phyloP scores from a whole-genome alignment of 92 coral and sea anemone species.

The Phenganax marumi region DNA sequence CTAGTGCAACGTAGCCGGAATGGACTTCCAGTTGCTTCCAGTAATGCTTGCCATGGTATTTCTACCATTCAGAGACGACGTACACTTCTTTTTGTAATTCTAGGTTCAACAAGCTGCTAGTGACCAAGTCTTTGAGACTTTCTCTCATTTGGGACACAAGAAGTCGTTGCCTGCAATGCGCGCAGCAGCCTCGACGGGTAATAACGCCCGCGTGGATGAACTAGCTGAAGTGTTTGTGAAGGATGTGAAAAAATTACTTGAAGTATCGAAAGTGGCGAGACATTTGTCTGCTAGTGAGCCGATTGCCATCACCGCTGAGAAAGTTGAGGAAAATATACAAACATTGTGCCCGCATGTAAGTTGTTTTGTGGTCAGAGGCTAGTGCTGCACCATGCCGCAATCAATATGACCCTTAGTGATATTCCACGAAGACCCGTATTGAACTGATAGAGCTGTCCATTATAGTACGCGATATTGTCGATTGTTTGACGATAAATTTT shows the following conservation, averaged over 20 bases:
- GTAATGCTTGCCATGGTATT: no score
- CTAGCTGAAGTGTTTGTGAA: constrained; percentile 75
- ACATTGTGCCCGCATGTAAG: constrained; percentile 94
- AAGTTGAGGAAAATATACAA: constrained; percentile 85
- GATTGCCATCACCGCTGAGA: constrained; percentile 87
- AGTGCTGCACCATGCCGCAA: background rate
- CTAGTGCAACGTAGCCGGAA: no score
- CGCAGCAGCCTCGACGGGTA: constrained; percentile 91
- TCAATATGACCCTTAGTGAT: no score
- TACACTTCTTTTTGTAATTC: background rate
- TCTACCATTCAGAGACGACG: no score
- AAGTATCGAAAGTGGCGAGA: constrained; percentile 93
- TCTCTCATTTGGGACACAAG: constrained; percentile 98
- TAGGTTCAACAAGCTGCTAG: constrained; percentile 95
- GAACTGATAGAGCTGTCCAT: no score
- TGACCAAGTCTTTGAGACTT: constrained; percentile 95
- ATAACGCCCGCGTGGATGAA: constrained; percentile 71
- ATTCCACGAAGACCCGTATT: no score
- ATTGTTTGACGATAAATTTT: background rate
- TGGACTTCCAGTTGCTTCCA: no score
- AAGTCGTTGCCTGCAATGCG: constrained; percentile 91
- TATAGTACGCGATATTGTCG: no score
- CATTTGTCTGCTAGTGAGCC: constrained; percentile 87
- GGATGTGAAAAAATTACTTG: constrained; percentile 90
- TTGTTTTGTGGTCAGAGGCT: background rate